Evolutionary conservation across 2,888 invertebrate genomes (phyloP).

Genomic region (Tenthredo scrophulariae): DNA sequence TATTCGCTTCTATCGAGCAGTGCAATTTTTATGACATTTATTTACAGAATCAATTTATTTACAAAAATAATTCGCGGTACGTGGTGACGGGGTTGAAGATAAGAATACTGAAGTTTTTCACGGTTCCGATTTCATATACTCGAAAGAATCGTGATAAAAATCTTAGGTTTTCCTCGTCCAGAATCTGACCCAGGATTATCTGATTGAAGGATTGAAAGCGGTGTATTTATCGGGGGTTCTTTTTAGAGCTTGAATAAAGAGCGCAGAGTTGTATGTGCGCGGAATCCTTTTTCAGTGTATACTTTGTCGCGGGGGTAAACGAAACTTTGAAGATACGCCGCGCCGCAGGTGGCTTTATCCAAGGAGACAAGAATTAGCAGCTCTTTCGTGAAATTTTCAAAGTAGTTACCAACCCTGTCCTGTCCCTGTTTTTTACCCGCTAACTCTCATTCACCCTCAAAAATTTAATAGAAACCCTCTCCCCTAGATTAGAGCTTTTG

Average conservation of each 20-base stretch:
- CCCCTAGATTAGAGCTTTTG: background rate
- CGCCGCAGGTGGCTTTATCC: slow-evolving; percentile 35
- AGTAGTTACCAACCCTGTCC: slow-evolving; percentile 1
- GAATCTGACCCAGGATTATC: slow-evolving; percentile 10
- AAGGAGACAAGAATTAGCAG: slow-evolving; percentile 38
- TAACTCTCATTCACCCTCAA: background rate
- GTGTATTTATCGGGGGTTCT: background rate
- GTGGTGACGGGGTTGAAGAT: background rate
- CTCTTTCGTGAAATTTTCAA: slow-evolving; percentile 42
- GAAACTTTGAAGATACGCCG: slow-evolving; percentile 24
- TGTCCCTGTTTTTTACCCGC: background rate
- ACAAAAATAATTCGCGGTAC: background rate
- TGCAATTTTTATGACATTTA: background rate
- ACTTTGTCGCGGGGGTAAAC: background rate
- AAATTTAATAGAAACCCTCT: background rate
- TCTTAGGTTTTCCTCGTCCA: background rate
- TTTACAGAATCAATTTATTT: background rate
- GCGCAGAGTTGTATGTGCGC: background rate
- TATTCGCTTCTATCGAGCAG: background rate
- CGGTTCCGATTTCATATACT: background rate
- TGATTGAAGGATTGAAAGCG: slow-evolving; percentile 40
- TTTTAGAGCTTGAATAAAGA: background rate
- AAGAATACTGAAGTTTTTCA: background rate
- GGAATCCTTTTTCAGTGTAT: background rate
- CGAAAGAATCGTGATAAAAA: slow-evolving; percentile 7